Evolutionary conservation across 1,140 invertebrate genomes (phyloP).

Genomic region (Apolygus lucorum): DNA sequence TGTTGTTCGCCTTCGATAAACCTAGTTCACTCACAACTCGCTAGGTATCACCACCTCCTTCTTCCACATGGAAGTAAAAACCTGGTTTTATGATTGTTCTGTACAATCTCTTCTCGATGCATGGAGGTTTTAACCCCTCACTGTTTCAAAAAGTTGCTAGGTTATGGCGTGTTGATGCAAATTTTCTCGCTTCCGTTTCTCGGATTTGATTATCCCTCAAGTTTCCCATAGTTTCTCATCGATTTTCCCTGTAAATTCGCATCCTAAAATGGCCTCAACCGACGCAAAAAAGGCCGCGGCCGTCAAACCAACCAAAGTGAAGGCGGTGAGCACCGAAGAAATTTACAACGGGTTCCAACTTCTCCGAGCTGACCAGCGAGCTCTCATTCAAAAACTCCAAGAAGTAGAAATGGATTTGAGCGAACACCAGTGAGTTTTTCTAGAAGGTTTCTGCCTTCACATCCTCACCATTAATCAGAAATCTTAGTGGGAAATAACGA

Average conservation of each 20-base stretch:
- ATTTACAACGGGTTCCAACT: constrained; percentile 78
- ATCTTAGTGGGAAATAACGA: too few species aligned
- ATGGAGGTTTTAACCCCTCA: background rate
- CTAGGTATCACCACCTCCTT: too few species aligned
- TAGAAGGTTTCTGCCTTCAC: too few species aligned
- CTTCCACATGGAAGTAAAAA: too few species aligned
- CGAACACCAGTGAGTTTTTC: constrained; percentile 88
- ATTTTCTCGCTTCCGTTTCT: background rate
- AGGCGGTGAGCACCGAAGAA: constrained; percentile 56
- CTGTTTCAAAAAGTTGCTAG: background rate
- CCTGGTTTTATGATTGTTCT: too few species aligned
- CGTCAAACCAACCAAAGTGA: constrained; percentile 35
- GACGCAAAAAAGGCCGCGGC: constrained; percentile 4
- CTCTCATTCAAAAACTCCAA: constrained; percentile 72
- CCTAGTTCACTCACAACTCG: too few species aligned
- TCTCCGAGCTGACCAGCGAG: constrained; percentile 76
- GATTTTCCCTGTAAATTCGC: too few species aligned
- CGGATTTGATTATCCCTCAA: background rate
- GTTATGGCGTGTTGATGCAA: background rate
- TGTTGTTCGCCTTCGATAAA: too few species aligned
- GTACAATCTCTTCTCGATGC: background rate
- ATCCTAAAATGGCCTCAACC: constrained; percentile 14
- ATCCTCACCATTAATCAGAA: too few species aligned
- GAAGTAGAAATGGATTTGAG: constrained; percentile 88
- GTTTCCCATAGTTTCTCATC: too few species aligned